Evolutionary conservation across 53 echinoderm and acorn worm species (phyloP).

Genomic region (Echinometra lucunter): DNA sequence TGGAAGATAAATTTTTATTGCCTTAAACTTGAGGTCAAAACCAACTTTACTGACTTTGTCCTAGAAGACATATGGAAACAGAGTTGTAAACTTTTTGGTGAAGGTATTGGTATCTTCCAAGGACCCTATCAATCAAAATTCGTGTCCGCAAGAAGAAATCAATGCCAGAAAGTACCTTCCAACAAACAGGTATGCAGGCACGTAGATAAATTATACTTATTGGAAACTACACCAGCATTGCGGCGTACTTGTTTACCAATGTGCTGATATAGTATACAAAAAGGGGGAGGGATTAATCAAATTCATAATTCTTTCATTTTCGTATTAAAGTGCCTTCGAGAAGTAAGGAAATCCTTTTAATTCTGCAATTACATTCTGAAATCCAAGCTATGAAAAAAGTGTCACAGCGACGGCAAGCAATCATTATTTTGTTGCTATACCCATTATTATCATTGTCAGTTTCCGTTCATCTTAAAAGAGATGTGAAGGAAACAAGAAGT

Average conservation of each 20-base stretch:
- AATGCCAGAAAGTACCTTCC: neutral
- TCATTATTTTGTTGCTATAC: neutral
- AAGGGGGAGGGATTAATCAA: too few species aligned
- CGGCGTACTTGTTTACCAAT: neutral
- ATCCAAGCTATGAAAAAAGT: neutral
- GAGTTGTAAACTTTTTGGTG: slow-evolving; percentile 52
- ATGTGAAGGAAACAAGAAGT: neutral
- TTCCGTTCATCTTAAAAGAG: neutral
- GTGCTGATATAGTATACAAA: too few species aligned
- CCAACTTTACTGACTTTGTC: slow-evolving; percentile 40
- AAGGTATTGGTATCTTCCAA: slow-evolving; percentile 18
- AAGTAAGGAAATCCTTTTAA: too few species aligned
- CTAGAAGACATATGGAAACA: slow-evolving; percentile 41
- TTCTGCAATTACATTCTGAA: neutral
- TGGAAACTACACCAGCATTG: neutral
- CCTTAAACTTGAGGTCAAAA: slow-evolving; percentile 58
- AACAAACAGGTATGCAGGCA: neutral
- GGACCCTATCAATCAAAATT: slow-evolving; percentile 43
- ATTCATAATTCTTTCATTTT: too few species aligned
- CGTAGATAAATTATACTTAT: neutral
- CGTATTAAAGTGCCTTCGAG: too few species aligned
- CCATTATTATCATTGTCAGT: neutral
- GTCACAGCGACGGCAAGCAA: neutral
- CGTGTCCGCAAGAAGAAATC: neutral
- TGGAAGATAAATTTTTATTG: slow-evolving; percentile 49